Conservation (phyloP, 2,888 invertebrate species). For the Horisme vitalbata region DNA sequence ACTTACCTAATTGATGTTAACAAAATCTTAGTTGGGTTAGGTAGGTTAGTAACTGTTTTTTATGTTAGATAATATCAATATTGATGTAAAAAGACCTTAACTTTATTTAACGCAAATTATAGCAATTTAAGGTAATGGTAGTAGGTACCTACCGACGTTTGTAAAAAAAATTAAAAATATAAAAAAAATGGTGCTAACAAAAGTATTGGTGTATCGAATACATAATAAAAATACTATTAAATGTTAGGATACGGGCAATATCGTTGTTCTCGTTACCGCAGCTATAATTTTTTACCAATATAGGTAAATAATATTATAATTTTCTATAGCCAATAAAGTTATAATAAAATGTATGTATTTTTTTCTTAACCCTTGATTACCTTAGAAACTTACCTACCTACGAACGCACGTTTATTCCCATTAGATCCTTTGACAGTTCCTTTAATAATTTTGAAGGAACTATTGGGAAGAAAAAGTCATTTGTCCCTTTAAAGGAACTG, state of each 20-base stretch:
- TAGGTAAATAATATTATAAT: constrained; percentile 58
- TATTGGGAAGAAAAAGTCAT: no score
- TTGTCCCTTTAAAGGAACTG: no score
- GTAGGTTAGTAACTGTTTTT: no score
- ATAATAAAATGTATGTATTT: constrained; percentile 43
- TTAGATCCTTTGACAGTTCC: no score
- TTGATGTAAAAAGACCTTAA: constrained; percentile 66
- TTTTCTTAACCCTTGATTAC: constrained; percentile 31
- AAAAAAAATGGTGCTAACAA: constrained; percentile 80
- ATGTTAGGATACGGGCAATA: constrained; percentile 63
- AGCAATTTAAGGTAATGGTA: constrained; percentile 73
- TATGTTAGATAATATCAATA: constrained; percentile 54
- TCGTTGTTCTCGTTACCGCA: constrained; percentile 64
- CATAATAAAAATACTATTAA: constrained; percentile 50
- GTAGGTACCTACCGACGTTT: constrained; percentile 64
- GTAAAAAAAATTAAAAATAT: constrained; percentile 59
- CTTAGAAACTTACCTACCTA: no score
- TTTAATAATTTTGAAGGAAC: no score
- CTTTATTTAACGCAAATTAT: constrained; percentile 70
- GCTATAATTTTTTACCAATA: constrained; percentile 72
- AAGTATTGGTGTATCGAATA: constrained; percentile 72
- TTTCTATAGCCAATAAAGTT: constrained; percentile 70
- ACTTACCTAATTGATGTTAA: constrained; percentile 58
- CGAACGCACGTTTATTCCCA: no score
- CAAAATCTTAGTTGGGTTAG: constrained; percentile 49